Evolutionary conservation across 1,140 invertebrate species (phyloP), one percentile per base, ranked within the genome.

Genomic region (Heterodera carotae): DNA sequence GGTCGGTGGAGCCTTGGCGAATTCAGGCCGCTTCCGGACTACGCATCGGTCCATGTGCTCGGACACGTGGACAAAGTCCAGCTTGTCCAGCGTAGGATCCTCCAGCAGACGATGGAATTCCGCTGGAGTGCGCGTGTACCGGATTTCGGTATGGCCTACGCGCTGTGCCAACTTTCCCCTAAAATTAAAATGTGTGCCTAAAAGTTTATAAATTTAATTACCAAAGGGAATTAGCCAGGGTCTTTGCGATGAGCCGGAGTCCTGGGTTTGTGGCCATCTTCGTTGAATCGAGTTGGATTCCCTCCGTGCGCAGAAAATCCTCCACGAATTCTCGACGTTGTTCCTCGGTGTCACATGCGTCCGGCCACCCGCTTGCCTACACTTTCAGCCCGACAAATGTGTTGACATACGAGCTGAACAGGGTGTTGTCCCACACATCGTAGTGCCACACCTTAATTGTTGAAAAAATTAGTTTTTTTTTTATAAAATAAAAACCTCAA

Each of bases 101-200:
- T 62, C 72, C 69, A 74, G 31, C 25, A 74, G 15, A 2, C n/a
- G 18, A 27, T 73, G 69, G 72, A 74, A 74, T 73, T 74, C 72
- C 12, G 53, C 56, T 31, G 72, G 72, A 2, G 72, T 74, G 3
- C 56, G 53, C 34, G 72, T 53, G 48, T 74, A 74, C 15, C 53
- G 56, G 6, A 74, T 73, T 25, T 74, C 69, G n/a, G 69, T 62
- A 5, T n/a, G 34, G n/a, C 27, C 69, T 15, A 33, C 56, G 29
- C 72, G 72, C n/a, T 74, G 72, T 3, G 72, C 72, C 8, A 74
- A 29, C 72, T n/a, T n/a, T n/a, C n/a, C n/a, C n/a, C n/a, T n/a
- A 27, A 64, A 27, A 73, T 25, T 27, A 25, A 64, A 43, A 64
- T 73, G 29, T n/a, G 27, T 68, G 66, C n/a, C 36, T 25, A 33